Base-by-base conservation (phyloP, 1,140 invertebrate species). In the Lutraria rhynchaena region DNA sequence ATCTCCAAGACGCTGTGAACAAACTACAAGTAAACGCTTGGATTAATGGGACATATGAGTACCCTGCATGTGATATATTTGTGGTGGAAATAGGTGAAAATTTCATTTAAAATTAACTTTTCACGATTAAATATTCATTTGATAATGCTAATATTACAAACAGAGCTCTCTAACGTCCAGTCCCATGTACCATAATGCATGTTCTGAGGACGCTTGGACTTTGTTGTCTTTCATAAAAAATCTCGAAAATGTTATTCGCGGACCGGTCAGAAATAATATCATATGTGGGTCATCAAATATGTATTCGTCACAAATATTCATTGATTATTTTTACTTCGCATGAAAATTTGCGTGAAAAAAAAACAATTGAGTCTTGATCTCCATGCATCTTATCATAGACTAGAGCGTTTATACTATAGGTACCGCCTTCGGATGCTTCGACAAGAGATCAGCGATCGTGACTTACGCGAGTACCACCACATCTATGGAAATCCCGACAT, bases 21-120 rank as follows among this genome's bases (percentile, higher is more conserved):
- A 49, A 61, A 19, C n/a, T 78, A 24, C 44, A 63, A 5, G 24
- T 78, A 3, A 7, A 55, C 1, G 61, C 75, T 15, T 57, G 75
- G 60, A 60, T 78, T 0, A 78, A 78, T 57, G 75, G 75, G 1
- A 67, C 75, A 24, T 78, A 67, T 31, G 49, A 41, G 0, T 78
- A 67, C 46, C 75, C 75, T 17, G 75, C 44, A 1, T 78, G 75
- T 37, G 35, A 61, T 13, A 55, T 78, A n/a, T 13, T 35, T n/a
- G 11, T 67, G 37, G 35, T n/a, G 11, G 29, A 37, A 13, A 78
- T 37, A 65, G 75, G 75, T 63, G 57, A 71, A 13, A 19, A 3
- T 13, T 15, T 3, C 3, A 17, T 24, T 24, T 31, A 17, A 9
- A 9, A 29, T 7, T 22, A 29, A 58, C 7, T 22, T 22, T 58